Evolutionary conservation across 2,888 invertebrate genomes (phyloP), one percentile per base, ranked within the genome.

Genomic region (Linnaemya tessellans): DNA sequence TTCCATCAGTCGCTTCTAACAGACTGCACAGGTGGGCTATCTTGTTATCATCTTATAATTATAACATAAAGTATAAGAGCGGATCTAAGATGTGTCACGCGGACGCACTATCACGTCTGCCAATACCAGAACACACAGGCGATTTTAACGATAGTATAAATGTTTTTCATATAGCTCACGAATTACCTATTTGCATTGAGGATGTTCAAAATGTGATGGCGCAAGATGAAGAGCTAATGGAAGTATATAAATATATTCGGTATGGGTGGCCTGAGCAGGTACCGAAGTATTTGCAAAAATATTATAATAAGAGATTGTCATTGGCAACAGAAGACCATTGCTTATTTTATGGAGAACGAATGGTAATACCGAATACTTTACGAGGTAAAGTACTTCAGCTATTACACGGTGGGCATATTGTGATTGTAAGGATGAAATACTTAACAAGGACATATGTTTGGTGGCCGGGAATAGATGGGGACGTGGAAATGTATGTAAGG

Each of bases 341-440:
- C 30, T 30, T 30, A 30, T 30, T 30, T 30, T 5, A 30, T 30
- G 30, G 5, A 2, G 30, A 30, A 30, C 30, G 30, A 30, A 30
- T 30, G 30, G 30, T 30, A 30, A 30, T 30, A 30, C 30, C 30
- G 30, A 30, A 30, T 30, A 30, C 30, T 30, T 30, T 30, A 30
- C 30, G 30, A 30, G 30, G 5, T 30, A 30, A 30, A 30, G 30
- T 30, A 30, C 30, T 30, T 30, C 30, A 30, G 30, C 30, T 30
- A 30, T 30, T 30, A 30, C 30, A 30, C 30, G 30, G 30, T 30
- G 30, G 5, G 5, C 90, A 91, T 75, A 84, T 87, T 8, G 90
- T 90, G 8, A 87, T 90, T 8, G 88, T 88, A 0, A 85, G 88
- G 75, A 89, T 88, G 86, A 90, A 90, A 87, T 75, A 86, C 9